Evolutionary conservation across 2,888 invertebrate species (phyloP).

Genomic region (Alsophila aescularia): DNA sequence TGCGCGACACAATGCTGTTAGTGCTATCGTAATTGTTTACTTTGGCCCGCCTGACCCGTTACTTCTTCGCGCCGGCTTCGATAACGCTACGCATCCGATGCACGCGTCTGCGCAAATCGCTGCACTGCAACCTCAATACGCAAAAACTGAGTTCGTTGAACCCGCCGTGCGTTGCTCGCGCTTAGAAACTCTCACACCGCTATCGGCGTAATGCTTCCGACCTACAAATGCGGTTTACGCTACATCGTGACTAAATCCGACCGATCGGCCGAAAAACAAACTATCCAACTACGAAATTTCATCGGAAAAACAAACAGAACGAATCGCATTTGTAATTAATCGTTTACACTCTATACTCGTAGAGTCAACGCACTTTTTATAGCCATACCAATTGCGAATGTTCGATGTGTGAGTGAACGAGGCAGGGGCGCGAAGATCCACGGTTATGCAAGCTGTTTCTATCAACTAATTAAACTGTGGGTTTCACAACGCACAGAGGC

Average conservation of each 20-base stretch:
- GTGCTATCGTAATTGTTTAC: slow-evolving; percentile 76
- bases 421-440: slow-evolving; percentile 15
- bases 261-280: slow-evolving; percentile 5
- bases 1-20: slow-evolving; percentile 58
- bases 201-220: slow-evolving; percentile 32
- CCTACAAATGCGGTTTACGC: slow-evolving; percentile 35
- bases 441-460: slow-evolving; percentile 36
- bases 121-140: slow-evolving; percentile 67
- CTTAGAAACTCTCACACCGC: slow-evolving; percentile 39
- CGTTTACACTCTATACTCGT: slow-evolving; percentile 22
- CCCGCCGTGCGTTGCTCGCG: slow-evolving; percentile 36
- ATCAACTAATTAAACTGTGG: slow-evolving; percentile 48
- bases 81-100: slow-evolving; percentile 41
- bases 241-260: slow-evolving; percentile 18
- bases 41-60: slow-evolving; percentile 63
- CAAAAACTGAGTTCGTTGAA: slow-evolving; percentile 52
- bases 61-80: slow-evolving; percentile 37
- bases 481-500: slow-evolving; percentile 50
- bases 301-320: slow-evolving; percentile 22
- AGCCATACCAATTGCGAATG: slow-evolving; percentile 44
- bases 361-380: slow-evolving; percentile 50
- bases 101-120: slow-evolving; percentile 57
- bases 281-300: slow-evolving; percentile 14
- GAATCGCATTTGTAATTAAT: slow-evolving; percentile 26
- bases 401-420: slow-evolving; percentile 23